These are phyloP conservation scores for Campylomormyrus numenius DNA, from an alignment of 2,113 vertebrate species.

Conservation along the genomic window DNA sequence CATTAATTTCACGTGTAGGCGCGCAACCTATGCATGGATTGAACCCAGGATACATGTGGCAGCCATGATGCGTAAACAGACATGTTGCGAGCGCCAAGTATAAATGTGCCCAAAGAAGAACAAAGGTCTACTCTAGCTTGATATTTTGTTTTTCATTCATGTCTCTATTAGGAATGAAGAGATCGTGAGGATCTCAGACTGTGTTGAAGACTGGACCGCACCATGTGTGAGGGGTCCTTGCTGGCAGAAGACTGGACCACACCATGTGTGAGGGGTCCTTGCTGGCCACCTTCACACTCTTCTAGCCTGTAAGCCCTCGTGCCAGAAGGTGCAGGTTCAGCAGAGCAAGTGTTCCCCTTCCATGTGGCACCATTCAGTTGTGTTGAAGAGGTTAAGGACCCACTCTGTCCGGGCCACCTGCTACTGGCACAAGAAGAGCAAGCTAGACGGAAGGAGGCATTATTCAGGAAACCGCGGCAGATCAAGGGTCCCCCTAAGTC, in stretches of 20 bases:
- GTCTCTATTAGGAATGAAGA: background rate
- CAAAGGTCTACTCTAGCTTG: background rate
- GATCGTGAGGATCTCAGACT: background rate
- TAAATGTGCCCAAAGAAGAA: background rate
- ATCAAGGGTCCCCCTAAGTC: background rate
- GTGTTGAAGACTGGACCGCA: background rate
- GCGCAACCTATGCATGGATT: background rate
- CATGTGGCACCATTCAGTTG: background rate
- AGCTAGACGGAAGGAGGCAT: constrained; percentile 3
- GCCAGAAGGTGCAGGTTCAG: background rate
- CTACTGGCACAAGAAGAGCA: background rate
- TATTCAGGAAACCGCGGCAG: background rate
- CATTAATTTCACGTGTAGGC: background rate
- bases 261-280: background rate
- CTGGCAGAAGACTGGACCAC: background rate
- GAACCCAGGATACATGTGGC: background rate
- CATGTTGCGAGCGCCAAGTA: background rate
- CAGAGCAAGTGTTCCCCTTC: background rate
- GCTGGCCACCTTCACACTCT: background rate
- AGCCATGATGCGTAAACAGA: background rate
- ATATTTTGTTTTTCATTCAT: background rate
- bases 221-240: background rate
- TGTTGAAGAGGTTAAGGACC: background rate
- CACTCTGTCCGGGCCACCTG: constrained; percentile 1
- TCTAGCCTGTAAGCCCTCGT: background rate